Evolutionary conservation across 1,140 invertebrate species (phyloP).

Genomic region (Anoplophora glabripennis): DNA sequence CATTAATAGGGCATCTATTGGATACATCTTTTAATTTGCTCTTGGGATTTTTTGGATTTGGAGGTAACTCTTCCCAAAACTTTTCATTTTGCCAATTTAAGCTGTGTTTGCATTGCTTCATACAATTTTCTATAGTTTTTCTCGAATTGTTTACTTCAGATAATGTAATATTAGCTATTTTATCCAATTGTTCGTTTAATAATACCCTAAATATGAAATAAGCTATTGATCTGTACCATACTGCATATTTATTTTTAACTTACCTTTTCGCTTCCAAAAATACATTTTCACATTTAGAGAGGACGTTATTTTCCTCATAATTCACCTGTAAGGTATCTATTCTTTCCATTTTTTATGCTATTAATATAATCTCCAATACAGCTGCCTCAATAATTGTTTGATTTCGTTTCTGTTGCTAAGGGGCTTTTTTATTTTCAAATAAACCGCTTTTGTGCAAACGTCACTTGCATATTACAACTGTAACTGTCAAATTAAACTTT

Average conservation of each 20-base stretch:
- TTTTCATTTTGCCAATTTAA: constrained; percentile 13
- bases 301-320: background rate
- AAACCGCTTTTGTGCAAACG: too few relatives aligned
- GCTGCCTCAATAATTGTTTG: too few relatives aligned
- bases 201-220: constrained; percentile 17
- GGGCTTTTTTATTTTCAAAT: too few relatives aligned
- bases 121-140: background rate
- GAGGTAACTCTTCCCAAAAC: constrained; percentile 16
- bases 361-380: too few relatives aligned
- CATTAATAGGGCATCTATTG: background rate
- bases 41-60: background rate
- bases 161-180: constrained; percentile 21
- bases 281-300: constrained; percentile 18
- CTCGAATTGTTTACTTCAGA: background rate
- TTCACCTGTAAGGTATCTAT: background rate
- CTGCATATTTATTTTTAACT: constrained; percentile 1
- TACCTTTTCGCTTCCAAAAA: constrained; percentile 23
- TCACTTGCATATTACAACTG: too few relatives aligned
- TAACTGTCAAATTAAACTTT: too few relatives aligned
- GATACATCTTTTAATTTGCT: background rate
- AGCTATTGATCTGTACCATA: background rate
- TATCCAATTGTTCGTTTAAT: constrained; percentile 23
- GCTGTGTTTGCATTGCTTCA: constrained; percentile 2
- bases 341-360: background rate
- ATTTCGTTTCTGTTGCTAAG: too few relatives aligned